Evolutionary conservation across 2,113 vertebrate species (phyloP).

Genomic region (Balaenoptera acutorostrata): DNA sequence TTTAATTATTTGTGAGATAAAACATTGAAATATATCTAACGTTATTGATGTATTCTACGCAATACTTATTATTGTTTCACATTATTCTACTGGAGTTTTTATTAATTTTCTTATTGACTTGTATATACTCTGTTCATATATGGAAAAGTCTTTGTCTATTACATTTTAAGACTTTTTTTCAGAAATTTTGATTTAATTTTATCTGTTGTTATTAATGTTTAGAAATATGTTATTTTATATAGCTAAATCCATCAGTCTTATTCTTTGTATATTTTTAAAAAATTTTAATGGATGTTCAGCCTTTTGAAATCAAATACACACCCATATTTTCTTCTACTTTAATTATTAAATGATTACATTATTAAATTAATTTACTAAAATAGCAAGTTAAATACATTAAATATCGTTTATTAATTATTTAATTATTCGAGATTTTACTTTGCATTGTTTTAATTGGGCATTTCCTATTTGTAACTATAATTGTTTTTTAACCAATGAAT

Average conservation of each 20-base stretch:
- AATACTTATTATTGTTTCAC: neutral
- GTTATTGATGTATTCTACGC: neutral
- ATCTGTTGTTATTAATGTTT: neutral
- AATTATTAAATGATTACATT: neutral
- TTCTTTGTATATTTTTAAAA: neutral
- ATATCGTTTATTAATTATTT: neutral
- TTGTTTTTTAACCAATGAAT: neutral
- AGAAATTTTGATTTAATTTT: neutral
- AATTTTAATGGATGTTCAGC: neutral
- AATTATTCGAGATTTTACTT: neutral
- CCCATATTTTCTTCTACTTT: neutral
- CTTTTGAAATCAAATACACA: neutral
- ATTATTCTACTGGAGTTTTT: neutral
- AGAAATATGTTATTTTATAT: neutral
- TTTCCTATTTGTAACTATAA: neutral
- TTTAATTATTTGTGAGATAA: neutral
- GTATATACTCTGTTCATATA: neutral
- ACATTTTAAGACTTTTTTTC: neutral
- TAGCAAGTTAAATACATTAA: neutral
- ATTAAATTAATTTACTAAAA: neutral
- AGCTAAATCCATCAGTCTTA: neutral
- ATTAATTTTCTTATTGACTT: neutral
- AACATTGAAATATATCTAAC: neutral
- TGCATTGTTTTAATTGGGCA: neutral
- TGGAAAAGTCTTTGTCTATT: neutral